Percentiles rank a stretch among this genome's conserved stretches.
phyloP scores from a whole-genome alignment of 2,113 vertebrate genomes.

The Panthera leo region DNA sequence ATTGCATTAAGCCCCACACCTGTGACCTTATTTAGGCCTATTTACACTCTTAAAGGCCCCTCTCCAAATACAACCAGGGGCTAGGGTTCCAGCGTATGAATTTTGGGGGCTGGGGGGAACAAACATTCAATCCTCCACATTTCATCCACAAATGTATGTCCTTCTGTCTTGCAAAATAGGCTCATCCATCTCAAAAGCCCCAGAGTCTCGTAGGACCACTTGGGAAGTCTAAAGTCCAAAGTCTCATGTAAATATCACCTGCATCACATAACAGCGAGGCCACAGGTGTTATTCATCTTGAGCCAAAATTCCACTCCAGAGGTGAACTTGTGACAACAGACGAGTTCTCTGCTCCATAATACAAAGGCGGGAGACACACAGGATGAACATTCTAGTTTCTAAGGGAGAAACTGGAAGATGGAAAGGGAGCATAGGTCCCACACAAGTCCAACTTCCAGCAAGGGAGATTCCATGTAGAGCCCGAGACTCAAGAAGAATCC shows the following conservation, averaged over 20 bases:
- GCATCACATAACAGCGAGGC: too few relatives aligned
- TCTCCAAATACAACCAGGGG: not conserved
- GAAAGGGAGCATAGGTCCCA: not conserved
- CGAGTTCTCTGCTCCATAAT: not conserved
- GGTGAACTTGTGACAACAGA: not conserved
- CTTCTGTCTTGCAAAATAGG: not conserved
- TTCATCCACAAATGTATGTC: not conserved
- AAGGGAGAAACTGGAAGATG: not conserved
- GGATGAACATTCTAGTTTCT: too few relatives aligned
- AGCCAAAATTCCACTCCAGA: not conserved
- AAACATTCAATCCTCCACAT: not conserved
- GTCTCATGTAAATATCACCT: not conserved
- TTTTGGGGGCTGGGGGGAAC: accelerated
- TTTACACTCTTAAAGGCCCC: not conserved
- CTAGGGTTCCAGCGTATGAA: not conserved
- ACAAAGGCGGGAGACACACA: not conserved
- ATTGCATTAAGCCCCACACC: accelerated
- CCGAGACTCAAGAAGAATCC: too few relatives aligned
- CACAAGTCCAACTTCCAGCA: too few relatives aligned
- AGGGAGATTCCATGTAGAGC: too few relatives aligned
- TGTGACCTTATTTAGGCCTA: too few relatives aligned
- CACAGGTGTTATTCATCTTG: not conserved
- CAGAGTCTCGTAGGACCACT: not conserved
- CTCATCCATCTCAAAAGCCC: not conserved
- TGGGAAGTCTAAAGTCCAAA: not conserved